Evolutionary conservation across 2,888 invertebrate genomes (phyloP).

Genomic region (Oscheius onirici): DNA sequence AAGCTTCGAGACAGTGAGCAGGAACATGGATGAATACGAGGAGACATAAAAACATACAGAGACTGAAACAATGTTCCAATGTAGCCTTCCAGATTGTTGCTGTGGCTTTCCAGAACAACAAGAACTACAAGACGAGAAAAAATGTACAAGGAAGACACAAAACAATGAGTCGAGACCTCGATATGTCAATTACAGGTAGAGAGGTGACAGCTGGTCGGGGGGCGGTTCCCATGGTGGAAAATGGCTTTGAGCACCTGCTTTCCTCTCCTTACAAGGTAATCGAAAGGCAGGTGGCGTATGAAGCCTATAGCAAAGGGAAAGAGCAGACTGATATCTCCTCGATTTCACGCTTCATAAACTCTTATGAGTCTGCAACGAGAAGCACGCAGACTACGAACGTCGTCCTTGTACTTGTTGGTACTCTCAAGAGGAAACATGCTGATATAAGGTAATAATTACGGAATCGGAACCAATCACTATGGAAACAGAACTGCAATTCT

Average conservation of each 20-base stretch:
- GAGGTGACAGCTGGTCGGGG: conserved; percentile 13
- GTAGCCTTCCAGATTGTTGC: background rate
- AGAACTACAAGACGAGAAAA: background rate
- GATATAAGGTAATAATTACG: too few species aligned
- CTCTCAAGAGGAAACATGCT: too few species aligned
- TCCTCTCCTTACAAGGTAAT: conserved; percentile 7
- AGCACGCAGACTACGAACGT: too few species aligned
- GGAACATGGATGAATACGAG: background rate
- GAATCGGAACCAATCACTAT: too few species aligned
- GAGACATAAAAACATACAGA: background rate
- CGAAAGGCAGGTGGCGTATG: background rate
- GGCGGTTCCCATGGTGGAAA: conserved; percentile 29
- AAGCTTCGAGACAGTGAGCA: background rate
- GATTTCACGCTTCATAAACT: too few species aligned
- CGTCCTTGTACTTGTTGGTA: too few species aligned
- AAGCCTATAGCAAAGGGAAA: too few species aligned
- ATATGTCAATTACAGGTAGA: background rate
- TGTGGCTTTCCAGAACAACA: background rate
- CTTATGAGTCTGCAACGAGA: too few species aligned
- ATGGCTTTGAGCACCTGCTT: conserved; percentile 24
- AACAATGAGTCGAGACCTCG: background rate
- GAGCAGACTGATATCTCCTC: too few species aligned
- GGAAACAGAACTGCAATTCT: too few species aligned
- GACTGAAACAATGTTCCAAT: background rate
- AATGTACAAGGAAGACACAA: background rate